Percentiles rank a stretch among this genome's conserved stretches.
These are phyloP conservation scores for Ctenopoma multispine DNA, from an alignment of 2,797 vertebrate genomes.

Conservation along the genomic window DNA sequence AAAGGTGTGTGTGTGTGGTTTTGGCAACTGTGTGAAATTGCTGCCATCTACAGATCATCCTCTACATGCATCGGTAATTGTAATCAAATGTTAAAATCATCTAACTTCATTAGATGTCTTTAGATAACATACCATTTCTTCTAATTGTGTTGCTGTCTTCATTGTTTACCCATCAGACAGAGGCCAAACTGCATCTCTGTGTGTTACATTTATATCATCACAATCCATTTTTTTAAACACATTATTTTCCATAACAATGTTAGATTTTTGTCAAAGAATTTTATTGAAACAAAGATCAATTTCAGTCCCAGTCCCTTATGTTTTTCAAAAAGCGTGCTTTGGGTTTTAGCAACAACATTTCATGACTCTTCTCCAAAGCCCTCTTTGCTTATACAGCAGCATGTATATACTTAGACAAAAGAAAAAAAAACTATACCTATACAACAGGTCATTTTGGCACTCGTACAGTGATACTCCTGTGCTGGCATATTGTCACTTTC, in stretches of 20 bases:
- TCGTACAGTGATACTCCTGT: constrained; percentile 69
- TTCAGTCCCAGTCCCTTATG: constrained; percentile 86
- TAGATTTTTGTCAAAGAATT: constrained; percentile 69
- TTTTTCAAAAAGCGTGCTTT: constrained; percentile 86
- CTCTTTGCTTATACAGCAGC: constrained; percentile 83
- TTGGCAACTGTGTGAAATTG: constrained; percentile 27
- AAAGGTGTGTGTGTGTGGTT: constrained; percentile 1
- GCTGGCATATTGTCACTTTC: constrained; percentile 67
- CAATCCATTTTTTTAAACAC: constrained; percentile 5
- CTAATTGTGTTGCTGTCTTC: background rate
- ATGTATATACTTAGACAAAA: constrained; percentile 69
- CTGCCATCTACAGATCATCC: constrained; percentile 76
- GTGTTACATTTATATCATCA: background rate
- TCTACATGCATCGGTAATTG: constrained; percentile 15
- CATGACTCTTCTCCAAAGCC: constrained; percentile 77
- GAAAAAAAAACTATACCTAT: constrained; percentile 48
- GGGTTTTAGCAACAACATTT: constrained; percentile 83
- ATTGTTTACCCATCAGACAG: background rate
- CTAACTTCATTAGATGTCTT: too few species aligned
- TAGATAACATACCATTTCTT: background rate
- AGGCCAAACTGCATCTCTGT: background rate
- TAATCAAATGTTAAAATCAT: constrained; percentile 12
- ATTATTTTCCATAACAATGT: background rate
- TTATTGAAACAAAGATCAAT: constrained; percentile 89
- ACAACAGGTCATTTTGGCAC: constrained; percentile 86